These are phyloP conservation scores for Allolobophora icterica DNA, from an alignment of 2,888 invertebrate species.

Conservation along the genomic window DNA sequence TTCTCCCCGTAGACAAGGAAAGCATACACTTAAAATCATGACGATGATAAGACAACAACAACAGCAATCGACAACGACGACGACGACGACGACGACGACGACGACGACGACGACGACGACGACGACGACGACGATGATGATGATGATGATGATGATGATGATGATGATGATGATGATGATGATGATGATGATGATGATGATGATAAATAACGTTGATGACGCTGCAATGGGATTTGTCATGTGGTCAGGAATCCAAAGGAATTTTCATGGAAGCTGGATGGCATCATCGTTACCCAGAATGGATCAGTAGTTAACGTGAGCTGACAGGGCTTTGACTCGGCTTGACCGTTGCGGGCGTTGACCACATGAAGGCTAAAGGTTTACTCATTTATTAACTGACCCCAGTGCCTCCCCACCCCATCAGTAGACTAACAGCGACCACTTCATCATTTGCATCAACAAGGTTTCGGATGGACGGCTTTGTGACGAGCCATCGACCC, in stretches of 20 bases:
- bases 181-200: background rate
- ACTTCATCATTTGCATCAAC: background rate
- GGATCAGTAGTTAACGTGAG: background rate
- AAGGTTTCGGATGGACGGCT: background rate
- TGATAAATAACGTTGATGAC: background rate
- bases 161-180: background rate
- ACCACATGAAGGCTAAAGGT: background rate
- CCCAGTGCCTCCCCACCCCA: background rate
- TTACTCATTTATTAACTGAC: background rate
- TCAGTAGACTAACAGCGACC: background rate
- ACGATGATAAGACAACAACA: too few species aligned
- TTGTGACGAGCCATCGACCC: background rate
- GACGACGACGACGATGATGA: too few species aligned
- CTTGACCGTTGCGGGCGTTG: background rate
- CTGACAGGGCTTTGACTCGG: background rate
- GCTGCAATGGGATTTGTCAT: background rate
- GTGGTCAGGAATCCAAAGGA: background rate
- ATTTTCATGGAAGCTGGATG: background rate
- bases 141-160: background rate
- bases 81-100: too few species aligned
- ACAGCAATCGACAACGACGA: background rate
- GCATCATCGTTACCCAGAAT: background rate
- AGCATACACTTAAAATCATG: background rate
- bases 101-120: too few species aligned
- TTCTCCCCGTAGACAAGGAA: background rate